Percentiles rank a stretch among this genome's conserved stretches.
Conservation (phyloP, 2,888 invertebrate genomes). For the Terebella lapidaria region DNA sequence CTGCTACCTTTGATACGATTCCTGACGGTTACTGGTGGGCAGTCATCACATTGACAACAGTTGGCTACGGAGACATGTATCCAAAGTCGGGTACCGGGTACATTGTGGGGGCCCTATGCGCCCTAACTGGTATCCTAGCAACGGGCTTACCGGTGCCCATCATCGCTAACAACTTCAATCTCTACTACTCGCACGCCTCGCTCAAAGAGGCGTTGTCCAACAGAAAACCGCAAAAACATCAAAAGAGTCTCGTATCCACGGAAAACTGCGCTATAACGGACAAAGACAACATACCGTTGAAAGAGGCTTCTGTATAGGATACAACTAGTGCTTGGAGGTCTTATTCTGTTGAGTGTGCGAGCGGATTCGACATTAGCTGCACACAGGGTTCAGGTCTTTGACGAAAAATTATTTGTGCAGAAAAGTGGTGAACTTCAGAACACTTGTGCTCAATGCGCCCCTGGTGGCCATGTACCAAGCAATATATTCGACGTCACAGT, state of each 20-base stretch:
- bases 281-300: neutral
- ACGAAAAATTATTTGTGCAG: too few species aligned
- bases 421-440: too few species aligned
- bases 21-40: constrained; percentile 35
- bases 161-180: constrained; percentile 36
- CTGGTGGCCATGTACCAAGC: too few species aligned
- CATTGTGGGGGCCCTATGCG: constrained; percentile 34
- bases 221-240: constrained; percentile 6
- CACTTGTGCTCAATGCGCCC: too few species aligned
- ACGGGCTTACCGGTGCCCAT: constrained; percentile 40
- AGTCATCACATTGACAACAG: constrained; percentile 37
- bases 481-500: too few species aligned
- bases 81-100: constrained; percentile 33
- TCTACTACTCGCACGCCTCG: constrained; percentile 29
- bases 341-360: too few species aligned
- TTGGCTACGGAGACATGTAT: constrained; percentile 38
- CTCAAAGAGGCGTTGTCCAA: constrained; percentile 20
- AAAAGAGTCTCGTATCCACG: neutral
- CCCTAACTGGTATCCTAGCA: constrained; percentile 35
- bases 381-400: too few species aligned
- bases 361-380: too few species aligned
- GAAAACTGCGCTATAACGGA: neutral
- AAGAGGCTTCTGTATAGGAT: neutral
- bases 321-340: too few species aligned
- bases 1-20: constrained; percentile 28